phyloP scores from a whole-genome alignment of 2,888 invertebrate genomes.

The Papilio gigon region DNA sequence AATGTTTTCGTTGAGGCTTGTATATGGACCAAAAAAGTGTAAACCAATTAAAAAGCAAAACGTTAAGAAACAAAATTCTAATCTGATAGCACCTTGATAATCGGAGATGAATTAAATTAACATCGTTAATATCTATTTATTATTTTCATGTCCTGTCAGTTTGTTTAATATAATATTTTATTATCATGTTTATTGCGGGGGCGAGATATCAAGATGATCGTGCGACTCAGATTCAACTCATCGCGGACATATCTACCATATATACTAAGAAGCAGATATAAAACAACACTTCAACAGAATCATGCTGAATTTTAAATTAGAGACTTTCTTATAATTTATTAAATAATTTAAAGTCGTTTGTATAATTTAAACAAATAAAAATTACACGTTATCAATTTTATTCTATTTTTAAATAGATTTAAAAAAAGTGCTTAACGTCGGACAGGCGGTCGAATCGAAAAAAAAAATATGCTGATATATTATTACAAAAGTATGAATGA shows the following conservation, averaged over 20 bases:
- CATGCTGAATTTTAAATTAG: not conserved
- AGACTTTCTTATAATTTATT: not conserved
- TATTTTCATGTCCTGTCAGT: not conserved
- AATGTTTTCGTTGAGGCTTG: not conserved
- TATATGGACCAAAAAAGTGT: too few relatives aligned
- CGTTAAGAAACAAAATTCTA: not conserved
- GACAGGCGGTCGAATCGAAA: too few relatives aligned
- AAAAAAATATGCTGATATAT: too few relatives aligned
- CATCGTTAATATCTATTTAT: not conserved
- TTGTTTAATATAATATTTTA: not conserved
- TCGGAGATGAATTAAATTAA: not conserved
- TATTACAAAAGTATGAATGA: too few relatives aligned
- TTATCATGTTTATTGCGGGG: slow-evolving; percentile 3
- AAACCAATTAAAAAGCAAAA: too few relatives aligned
- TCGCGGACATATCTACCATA: not conserved
- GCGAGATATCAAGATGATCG: not conserved
- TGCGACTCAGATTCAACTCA: not conserved
- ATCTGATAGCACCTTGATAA: not conserved
- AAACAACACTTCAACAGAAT: not conserved
- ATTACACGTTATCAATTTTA: too few relatives aligned
- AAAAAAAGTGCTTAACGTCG: too few relatives aligned
- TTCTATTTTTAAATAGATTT: too few relatives aligned
- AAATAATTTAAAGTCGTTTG: not conserved
- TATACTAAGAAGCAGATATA: not conserved
- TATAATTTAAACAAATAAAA: not conserved